Evolutionary conservation across 2,113 vertebrate genomes (phyloP).

Genomic region (Thalassarche chlororhynchos): DNA sequence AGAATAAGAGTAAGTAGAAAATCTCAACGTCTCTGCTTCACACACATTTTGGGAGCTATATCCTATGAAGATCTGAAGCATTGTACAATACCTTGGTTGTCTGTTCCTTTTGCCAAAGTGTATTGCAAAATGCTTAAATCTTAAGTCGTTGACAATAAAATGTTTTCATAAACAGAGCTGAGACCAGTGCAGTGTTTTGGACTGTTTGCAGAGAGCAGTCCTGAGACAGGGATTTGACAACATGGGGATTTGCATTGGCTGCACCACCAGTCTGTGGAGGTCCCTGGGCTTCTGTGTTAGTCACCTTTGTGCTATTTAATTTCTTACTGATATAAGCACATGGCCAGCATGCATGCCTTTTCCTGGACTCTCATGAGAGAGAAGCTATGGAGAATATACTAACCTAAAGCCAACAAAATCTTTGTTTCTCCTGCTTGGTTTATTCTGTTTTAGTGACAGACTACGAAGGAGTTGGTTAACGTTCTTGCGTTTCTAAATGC

Average conservation of each 20-base stretch:
- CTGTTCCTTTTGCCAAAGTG: not conserved
- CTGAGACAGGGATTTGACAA: not conserved
- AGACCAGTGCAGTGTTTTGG: not conserved
- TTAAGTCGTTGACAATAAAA: not conserved
- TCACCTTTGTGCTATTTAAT: not conserved
- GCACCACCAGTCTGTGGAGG: not conserved
- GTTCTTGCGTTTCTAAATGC: not conserved
- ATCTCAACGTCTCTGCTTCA: not conserved
- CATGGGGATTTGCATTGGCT: not conserved
- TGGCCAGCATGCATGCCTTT: accelerated
- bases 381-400: not conserved
- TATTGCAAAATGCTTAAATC: not conserved
- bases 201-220: not conserved
- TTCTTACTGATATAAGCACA: not conserved
- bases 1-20: not conserved
- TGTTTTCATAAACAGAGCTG: not conserved
- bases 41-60: not conserved
- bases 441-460: not conserved
- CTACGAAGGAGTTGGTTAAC: not conserved
- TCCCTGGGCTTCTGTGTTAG: not conserved
- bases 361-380: not conserved
- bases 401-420: not conserved
- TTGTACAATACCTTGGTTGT: not conserved
- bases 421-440: not conserved
- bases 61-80: not conserved